Conservation (phyloP, 2,888 invertebrate species). For the Aproaerema taeniolella region DNA sequence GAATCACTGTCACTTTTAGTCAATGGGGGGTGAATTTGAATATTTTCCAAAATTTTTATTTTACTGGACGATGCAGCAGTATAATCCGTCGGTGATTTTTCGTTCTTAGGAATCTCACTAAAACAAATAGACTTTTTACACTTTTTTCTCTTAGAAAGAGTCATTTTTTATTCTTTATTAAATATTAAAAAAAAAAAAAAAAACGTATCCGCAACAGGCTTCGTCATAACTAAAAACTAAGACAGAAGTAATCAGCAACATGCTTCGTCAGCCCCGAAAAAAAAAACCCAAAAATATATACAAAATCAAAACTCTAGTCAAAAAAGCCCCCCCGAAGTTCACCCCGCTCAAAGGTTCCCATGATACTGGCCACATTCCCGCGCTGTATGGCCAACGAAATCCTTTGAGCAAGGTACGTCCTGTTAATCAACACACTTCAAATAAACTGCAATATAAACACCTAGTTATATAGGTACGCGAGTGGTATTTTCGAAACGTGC, state of each 20-base stretch:
- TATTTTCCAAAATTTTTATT: slow-evolving; percentile 14
- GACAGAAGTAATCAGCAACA: no score
- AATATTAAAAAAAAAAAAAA: no score
- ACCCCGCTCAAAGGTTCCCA: not conserved
- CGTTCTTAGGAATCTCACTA: not conserved
- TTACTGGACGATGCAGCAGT: slow-evolving; percentile 11
- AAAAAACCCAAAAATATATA: no score
- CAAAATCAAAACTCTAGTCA: no score
- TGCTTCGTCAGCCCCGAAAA: no score
- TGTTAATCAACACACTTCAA: not conserved
- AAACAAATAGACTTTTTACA: not conserved
- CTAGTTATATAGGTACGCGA: not conserved
- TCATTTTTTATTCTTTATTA: not conserved
- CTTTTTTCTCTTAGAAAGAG: not conserved
- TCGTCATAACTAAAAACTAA: no score
- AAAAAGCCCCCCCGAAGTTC: no score
- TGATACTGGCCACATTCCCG: not conserved
- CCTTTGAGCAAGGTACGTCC: not conserved
- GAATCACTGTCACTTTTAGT: slow-evolving; percentile 2
- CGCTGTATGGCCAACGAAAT: not conserved
- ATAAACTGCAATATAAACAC: not conserved
- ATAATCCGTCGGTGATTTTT: not conserved
- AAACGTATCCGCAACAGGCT: no score
- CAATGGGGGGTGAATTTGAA: slow-evolving; percentile 10
- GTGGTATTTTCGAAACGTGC: not conserved